Evolutionary conservation across 1,140 invertebrate species (phyloP), one percentile per base, ranked within the genome.

Genomic region (Probaryconus sp.): DNA sequence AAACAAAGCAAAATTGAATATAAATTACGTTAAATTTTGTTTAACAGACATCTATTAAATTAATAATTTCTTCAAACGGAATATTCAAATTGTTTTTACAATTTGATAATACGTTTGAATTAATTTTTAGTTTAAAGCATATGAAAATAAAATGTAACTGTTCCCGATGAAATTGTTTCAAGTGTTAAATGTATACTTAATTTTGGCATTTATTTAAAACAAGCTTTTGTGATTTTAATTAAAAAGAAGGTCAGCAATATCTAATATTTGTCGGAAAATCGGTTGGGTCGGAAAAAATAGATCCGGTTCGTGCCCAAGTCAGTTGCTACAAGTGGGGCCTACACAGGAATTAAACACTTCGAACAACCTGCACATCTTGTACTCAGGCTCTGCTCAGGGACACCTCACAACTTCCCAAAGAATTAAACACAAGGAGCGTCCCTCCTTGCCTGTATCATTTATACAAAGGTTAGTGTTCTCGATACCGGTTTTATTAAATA

Each of bases 281-380:
- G 63, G 63, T 70, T 76, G 70, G 53, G 28, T 55, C 50, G 73
- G 70, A 24, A 79, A 81, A 80, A 84, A 78, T 88, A 95, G 96
- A 89, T 97, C 95, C 75, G 95, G 95, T 24, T 97, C 95, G 69
- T 97, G 94, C 84, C 96, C 95, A 60, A 95, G 94, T 89, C 94
- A 96, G 83, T 90, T 95, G 83, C 90, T 94, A 79, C 92, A 94
- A 72, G 76, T 86, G 65, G 80, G 79, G 76, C 80, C 83, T 17
- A 79, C 81, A 26, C 86, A 87, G 75, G 85, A 87, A 72, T 58
- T 81, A 77, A 85, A 83, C 60, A 68, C 69, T 72, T 84, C 81
- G 33, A 84, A 80, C 76, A 86, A 80, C 80, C 79, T 79, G 60
- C 85, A 85, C 37, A 85, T 85, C 67, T 80, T 84, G 72, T 83